Evolutionary conservation across 2,113 vertebrate genomes (phyloP).

Genomic region (Rutilus rutilus): DNA sequence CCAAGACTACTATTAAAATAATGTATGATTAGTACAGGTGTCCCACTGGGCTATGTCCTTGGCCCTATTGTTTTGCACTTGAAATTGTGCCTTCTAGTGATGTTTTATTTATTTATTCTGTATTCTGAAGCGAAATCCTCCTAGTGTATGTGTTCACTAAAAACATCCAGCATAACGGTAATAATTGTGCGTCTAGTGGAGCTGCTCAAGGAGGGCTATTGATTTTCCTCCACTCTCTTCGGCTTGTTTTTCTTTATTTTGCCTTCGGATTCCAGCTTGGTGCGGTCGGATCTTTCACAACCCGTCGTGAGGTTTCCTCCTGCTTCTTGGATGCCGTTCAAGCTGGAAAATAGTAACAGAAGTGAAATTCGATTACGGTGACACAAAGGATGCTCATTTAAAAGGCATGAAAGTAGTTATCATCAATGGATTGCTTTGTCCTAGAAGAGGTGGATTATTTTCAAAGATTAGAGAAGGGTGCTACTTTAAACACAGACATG

Average conservation of each 20-base stretch:
- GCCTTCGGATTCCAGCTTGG: slow-evolving; percentile 35
- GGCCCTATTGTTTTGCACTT: neutral
- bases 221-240: slow-evolving; percentile 68
- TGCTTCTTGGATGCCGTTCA: slow-evolving; percentile 60
- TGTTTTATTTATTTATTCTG: slow-evolving; percentile 29
- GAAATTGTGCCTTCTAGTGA: neutral
- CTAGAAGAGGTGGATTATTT: neutral
- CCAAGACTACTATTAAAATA: neutral
- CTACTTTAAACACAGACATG: neutral
- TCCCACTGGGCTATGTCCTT: neutral
- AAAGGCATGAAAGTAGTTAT: slow-evolving; percentile 52
- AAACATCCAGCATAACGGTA: slow-evolving; percentile 70
- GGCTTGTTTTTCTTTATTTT: slow-evolving; percentile 48
- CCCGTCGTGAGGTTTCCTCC: slow-evolving; percentile 51
- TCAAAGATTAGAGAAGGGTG: neutral
- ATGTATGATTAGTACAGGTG: neutral
- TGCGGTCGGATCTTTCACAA: slow-evolving; percentile 28
- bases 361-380: slow-evolving; percentile 65
- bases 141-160: slow-evolving; percentile 58
- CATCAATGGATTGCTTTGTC: slow-evolving; percentile 42
- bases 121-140: neutral
- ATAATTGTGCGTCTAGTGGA: slow-evolving; percentile 75
- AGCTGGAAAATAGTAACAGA: slow-evolving; percentile 69
- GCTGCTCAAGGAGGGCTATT: slow-evolving; percentile 68
- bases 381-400: slow-evolving; percentile 66